A percentile compares a stretch with the other conserved stretches of the same genome.
phyloP scores from a whole-genome alignment of 2,113 vertebrate genomes.

The Dolichotis patagonum region DNA sequence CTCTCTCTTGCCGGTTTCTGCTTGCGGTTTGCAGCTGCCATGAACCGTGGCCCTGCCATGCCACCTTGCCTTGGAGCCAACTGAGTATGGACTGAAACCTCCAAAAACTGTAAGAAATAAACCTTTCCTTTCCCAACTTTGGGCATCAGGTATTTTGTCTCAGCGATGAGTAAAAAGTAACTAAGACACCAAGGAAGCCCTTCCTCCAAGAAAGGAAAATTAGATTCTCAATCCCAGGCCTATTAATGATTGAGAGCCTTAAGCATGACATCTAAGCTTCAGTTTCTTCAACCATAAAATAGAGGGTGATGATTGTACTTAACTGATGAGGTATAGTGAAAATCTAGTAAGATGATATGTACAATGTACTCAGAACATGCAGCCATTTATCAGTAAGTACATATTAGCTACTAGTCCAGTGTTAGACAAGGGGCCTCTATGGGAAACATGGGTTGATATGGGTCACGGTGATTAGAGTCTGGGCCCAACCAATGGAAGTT shows the following conservation, averaged over 20 bases:
- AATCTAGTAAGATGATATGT: neutral
- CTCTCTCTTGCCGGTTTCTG: too few relatives aligned
- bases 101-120: too few relatives aligned
- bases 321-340: neutral
- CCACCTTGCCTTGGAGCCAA: too few relatives aligned
- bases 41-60: too few relatives aligned
- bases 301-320: accelerated
- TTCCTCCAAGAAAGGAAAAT: neutral
- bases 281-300: neutral
- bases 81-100: too few relatives aligned
- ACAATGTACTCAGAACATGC: neutral
- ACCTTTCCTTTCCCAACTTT: too few relatives aligned
- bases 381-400: neutral
- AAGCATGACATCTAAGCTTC: neutral
- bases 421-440: neutral
- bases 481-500: neutral
- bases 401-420: neutral
- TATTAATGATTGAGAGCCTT: neutral
- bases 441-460: neutral
- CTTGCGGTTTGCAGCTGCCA: too few relatives aligned
- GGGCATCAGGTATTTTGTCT: too few relatives aligned
- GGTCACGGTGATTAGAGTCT: too few relatives aligned
- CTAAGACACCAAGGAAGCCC: neutral
- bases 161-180: too few relatives aligned
- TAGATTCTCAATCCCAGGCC: neutral